phyloP scores from a whole-genome alignment of 2,113 vertebrate species.

The Antennarius striatus region DNA sequence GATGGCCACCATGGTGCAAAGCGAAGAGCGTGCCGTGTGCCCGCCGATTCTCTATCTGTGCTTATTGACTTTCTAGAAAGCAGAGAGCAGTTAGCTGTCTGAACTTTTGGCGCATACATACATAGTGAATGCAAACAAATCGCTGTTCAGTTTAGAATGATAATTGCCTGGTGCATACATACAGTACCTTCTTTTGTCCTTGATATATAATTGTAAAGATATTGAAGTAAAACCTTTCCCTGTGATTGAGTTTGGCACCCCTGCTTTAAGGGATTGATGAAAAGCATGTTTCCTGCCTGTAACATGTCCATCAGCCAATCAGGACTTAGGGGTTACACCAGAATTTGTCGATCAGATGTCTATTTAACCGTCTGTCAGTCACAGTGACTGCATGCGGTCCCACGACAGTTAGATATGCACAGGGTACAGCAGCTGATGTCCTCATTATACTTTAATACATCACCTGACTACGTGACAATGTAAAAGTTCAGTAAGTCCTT shows the following conservation, averaged over 20 bases:
- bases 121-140: not conserved
- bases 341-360: constrained; percentile 12
- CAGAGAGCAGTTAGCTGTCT: constrained; percentile 28
- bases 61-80: constrained; percentile 60
- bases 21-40: constrained; percentile 44
- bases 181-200: not conserved
- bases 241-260: not conserved
- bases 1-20: constrained; percentile 64
- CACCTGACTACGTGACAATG: constrained; percentile 62
- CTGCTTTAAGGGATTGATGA: not conserved
- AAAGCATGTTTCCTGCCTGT: not conserved
- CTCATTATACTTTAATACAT: constrained; percentile 71
- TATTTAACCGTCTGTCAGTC: not conserved
- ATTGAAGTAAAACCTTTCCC: not conserved
- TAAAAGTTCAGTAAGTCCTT: constrained; percentile 58
- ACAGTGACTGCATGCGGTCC: not conserved
- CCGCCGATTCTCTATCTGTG: constrained; percentile 44
- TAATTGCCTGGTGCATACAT: too few relatives aligned
- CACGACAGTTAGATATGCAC: constrained; percentile 14
- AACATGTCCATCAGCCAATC: constrained; percentile 12
- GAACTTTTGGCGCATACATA: too few relatives aligned
- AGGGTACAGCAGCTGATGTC: constrained; percentile 38
- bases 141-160: not conserved
- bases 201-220: not conserved
- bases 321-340: not conserved